phyloP scores from a whole-genome alignment of 2,113 vertebrate genomes.

The Chroicocephalus ridibundus region DNA sequence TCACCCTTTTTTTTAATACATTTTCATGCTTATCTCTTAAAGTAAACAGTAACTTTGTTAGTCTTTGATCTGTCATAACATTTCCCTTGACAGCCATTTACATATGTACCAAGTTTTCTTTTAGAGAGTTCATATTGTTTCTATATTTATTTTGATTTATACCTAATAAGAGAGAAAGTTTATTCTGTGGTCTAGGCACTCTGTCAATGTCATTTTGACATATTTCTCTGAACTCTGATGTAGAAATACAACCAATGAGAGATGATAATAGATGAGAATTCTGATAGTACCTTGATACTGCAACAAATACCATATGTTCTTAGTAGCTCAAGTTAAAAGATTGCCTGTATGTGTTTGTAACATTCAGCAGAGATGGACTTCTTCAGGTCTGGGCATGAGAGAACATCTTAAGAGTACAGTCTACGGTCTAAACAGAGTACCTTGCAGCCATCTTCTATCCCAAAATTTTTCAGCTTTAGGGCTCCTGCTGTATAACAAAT shows the following conservation, averaged over 20 bases:
- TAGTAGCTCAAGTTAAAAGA: background rate
- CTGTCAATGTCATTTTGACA: background rate
- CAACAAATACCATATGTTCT: conserved; percentile 1
- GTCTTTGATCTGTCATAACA: conserved; percentile 13
- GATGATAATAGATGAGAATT: background rate
- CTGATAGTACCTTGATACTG: background rate
- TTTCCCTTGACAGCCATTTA: background rate
- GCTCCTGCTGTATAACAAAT: background rate
- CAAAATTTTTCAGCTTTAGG: background rate
- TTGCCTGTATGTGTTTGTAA: background rate
- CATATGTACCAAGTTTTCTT: background rate
- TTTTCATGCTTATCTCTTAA: background rate
- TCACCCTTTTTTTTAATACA: background rate
- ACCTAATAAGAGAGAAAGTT: background rate
- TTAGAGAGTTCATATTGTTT: background rate
- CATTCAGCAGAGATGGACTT: conserved; percentile 20
- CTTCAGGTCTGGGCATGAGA: background rate
- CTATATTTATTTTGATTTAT: conserved; percentile 21
- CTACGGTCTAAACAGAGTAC: background rate
- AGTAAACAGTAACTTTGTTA: background rate
- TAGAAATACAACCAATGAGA: background rate
- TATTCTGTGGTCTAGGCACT: background rate
- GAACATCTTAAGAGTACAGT: background rate
- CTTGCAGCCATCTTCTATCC: background rate
- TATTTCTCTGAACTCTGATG: background rate